These are phyloP conservation scores for Ormyrus pomaceus DNA, from an alignment of 2,888 invertebrate genomes.

Conservation along the genomic window DNA sequence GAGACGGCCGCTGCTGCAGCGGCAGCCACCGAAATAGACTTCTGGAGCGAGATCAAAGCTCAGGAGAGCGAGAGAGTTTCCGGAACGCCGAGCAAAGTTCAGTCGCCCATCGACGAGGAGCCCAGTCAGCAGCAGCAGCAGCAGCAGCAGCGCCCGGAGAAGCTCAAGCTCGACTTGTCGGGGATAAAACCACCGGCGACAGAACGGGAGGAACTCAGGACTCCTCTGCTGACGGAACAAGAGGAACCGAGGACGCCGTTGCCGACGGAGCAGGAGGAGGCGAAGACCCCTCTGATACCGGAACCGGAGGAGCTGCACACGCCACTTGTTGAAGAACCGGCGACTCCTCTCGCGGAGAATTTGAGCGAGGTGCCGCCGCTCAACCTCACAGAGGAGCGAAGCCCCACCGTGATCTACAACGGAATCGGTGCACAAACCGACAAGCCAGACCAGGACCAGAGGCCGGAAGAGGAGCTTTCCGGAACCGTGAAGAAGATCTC, in stretches of 20 bases:
- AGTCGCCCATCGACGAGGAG: conserved; percentile 36
- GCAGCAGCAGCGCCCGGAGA: neutral
- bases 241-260: conserved; percentile 26
- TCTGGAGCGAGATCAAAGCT: conserved; percentile 71
- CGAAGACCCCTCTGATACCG: conserved; percentile 8
- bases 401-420: neutral
- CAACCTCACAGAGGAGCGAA: conserved; percentile 2
- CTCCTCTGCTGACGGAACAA: neutral
- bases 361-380: neutral
- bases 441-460: neutral
- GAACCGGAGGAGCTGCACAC: conserved; percentile 19
- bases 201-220: neutral
- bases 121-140: neutral
- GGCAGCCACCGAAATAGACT: conserved; percentile 67
- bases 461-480: conserved; percentile 9
- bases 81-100: conserved; percentile 63
- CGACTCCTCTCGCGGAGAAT: neutral
- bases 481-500: conserved; percentile 60
- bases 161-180: conserved; percentile 24
- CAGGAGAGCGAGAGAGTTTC: conserved; percentile 59
- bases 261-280: neutral
- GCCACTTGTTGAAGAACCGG: conserved; percentile 5
- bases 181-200: neutral
- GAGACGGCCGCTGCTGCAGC: conserved; percentile 5
- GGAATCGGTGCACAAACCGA: neutral